A percentile compares a stretch with the other conserved stretches of the same genome.
These are phyloP conservation scores for Nesidiocoris tenuis DNA, from an alignment of 2,888 invertebrate genomes.

Conservation along the genomic window DNA sequence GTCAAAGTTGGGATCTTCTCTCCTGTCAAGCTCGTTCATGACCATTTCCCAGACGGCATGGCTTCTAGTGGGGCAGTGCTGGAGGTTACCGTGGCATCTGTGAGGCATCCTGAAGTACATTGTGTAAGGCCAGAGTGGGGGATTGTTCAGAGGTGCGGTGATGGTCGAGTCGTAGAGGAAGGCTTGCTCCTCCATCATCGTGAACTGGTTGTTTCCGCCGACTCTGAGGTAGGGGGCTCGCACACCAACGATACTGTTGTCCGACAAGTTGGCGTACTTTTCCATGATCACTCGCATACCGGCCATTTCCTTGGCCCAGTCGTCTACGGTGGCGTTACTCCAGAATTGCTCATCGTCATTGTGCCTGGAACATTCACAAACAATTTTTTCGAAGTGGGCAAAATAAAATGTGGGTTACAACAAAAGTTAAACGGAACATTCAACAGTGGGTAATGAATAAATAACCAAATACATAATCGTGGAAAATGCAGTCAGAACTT, in stretches of 20 bases:
- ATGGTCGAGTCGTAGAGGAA: constrained; percentile 95
- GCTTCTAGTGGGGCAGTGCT: constrained; percentile 86
- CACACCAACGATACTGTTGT: constrained; percentile 87
- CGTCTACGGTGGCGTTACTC: constrained; percentile 88
- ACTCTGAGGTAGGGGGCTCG: constrained; percentile 87
- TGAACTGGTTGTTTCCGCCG: constrained; percentile 93
- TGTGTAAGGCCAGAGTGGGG: constrained; percentile 96
- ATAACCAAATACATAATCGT: no score
- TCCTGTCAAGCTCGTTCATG: constrained; percentile 87
- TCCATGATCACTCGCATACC: constrained; percentile 88
- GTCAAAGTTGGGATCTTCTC: constrained; percentile 86
- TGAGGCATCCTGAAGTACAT: constrained; percentile 97
- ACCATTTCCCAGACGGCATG: constrained; percentile 97
- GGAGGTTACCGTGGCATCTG: constrained; percentile 87
- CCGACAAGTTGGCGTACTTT: constrained; percentile 84
- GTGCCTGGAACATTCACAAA: constrained; percentile 67
- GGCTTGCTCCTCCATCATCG: constrained; percentile 95
- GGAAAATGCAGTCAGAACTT: constrained; percentile 62
- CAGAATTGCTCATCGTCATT: constrained; percentile 89
- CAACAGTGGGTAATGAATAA: no score
- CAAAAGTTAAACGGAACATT: no score
- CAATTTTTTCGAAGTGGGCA: no score
- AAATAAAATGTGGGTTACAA: no score
- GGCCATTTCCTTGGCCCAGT: constrained; percentile 94
- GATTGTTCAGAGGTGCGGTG: constrained; percentile 85